Percentiles rank a stretch among this genome's conserved stretches.
Evolutionary conservation across 2,797 vertebrate genomes (phyloP).

Genomic region (Spondyliosoma cantharus): DNA sequence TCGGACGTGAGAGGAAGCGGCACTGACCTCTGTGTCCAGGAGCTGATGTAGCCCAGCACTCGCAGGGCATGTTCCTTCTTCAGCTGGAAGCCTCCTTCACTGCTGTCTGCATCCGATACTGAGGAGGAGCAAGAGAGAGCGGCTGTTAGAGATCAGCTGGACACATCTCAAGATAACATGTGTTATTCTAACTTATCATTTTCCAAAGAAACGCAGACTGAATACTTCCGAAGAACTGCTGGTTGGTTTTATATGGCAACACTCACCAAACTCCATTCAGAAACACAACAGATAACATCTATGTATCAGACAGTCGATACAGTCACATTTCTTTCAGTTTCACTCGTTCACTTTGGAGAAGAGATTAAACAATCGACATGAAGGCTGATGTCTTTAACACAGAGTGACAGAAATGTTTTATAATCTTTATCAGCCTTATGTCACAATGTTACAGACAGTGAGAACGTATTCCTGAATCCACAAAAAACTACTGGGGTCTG

Average conservation of each 20-base stretch:
- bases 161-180: not conserved
- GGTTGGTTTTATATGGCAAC: not conserved
- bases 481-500: no score
- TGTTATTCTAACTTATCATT: not conserved
- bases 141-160: not conserved
- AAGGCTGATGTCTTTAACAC: not conserved
- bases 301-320: no score
- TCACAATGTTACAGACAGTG: no score
- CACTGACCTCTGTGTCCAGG: constrained; percentile 97
- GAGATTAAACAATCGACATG: not conserved
- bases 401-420: no score
- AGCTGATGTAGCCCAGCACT: constrained; percentile 99
- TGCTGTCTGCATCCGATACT: constrained; percentile 98
- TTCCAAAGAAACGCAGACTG: not conserved
- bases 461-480: no score
- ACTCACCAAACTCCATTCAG: not conserved
- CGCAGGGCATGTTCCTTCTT: constrained; percentile 99
- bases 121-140: constrained; percentile 45
- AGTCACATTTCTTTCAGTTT: not conserved
- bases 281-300: no score
- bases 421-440: no score
- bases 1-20: not conserved
- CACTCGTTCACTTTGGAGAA: not conserved
- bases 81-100: constrained; percentile 95
- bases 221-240: not conserved